These are phyloP conservation scores for Fistularia commersonii DNA, from an alignment of 2,797 vertebrate species.

Conservation along the genomic window DNA sequence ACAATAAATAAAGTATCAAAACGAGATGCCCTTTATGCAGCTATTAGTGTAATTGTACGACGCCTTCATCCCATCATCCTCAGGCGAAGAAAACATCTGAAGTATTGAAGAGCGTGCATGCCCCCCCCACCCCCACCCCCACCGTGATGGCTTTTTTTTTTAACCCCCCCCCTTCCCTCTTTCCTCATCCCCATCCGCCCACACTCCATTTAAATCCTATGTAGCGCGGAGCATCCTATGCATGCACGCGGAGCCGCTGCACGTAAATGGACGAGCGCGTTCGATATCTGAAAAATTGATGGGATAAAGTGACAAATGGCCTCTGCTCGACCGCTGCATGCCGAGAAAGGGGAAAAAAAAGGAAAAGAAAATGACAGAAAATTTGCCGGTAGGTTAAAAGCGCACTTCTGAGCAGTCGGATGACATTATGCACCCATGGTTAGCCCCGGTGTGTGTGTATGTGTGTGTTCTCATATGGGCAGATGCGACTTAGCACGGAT, in stretches of 20 bases:
- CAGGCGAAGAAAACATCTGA: background rate
- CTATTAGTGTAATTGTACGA: too few relatives aligned
- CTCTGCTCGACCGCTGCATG: conserved; percentile 56
- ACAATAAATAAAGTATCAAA: conserved; percentile 5
- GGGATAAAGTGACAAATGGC: conserved; percentile 52
- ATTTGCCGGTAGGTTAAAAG: conserved; percentile 36
- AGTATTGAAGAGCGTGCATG: background rate
- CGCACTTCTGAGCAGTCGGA: conserved; percentile 37
- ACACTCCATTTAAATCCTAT: conserved; percentile 12
- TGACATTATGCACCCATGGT: conserved; percentile 27
- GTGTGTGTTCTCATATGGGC: background rate
- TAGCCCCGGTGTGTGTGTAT: conserved; percentile 32
- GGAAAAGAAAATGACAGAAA: conserved; percentile 43
- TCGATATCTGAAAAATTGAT: conserved; percentile 57
- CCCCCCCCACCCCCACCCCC: background rate
- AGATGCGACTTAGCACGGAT: too few relatives aligned
- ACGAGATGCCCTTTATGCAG: conserved; percentile 2
- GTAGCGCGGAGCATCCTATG: background rate
- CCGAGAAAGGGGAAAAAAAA: too few relatives aligned
- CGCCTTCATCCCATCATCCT: background rate
- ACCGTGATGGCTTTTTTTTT: background rate
- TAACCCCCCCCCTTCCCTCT: too few relatives aligned
- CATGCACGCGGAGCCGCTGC: conserved; percentile 13
- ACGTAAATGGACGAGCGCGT: conserved; percentile 30
- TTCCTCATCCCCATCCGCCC: background rate